Percentiles rank a stretch among this genome's conserved stretches.
Evolutionary conservation across 2,888 invertebrate species (phyloP).

Genomic region (Folsomia candida): DNA sequence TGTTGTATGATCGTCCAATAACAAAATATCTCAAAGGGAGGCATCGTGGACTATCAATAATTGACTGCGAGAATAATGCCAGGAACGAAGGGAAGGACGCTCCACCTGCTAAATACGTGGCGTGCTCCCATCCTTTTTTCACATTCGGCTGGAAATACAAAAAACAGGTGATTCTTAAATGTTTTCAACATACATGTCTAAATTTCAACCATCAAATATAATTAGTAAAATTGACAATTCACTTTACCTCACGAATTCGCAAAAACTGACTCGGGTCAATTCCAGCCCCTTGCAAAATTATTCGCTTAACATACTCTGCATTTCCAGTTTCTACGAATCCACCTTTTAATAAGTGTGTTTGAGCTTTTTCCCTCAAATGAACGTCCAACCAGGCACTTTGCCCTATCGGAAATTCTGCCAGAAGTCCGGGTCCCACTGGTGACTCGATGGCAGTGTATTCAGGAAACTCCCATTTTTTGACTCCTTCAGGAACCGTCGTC

Average conservation of each 20-base stretch:
- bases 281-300: constrained; percentile 73
- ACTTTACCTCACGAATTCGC: constrained; percentile 42
- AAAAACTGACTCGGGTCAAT: constrained; percentile 54
- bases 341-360: constrained; percentile 54
- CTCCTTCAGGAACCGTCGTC: constrained; percentile 46
- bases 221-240: not conserved
- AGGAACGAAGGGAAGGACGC: constrained; percentile 71
- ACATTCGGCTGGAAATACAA: constrained; percentile 37
- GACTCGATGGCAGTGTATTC: constrained; percentile 34
- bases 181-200: constrained; percentile 3
- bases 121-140: constrained; percentile 36
- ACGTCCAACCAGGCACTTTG: constrained; percentile 42
- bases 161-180: no score
- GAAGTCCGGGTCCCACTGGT: constrained; percentile 34
- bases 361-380: constrained; percentile 41
- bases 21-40: constrained; percentile 71
- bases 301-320: constrained; percentile 73
- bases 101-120: constrained; percentile 67
- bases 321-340: constrained; percentile 69
- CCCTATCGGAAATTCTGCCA: constrained; percentile 40
- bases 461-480: constrained; percentile 33
- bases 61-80: constrained; percentile 69
- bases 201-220: not conserved
- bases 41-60: constrained; percentile 59
- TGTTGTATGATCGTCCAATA: constrained; percentile 68